Evolutionary conservation across 1,140 invertebrate species (phyloP).

Genomic region (Diorhabda carinulata): DNA sequence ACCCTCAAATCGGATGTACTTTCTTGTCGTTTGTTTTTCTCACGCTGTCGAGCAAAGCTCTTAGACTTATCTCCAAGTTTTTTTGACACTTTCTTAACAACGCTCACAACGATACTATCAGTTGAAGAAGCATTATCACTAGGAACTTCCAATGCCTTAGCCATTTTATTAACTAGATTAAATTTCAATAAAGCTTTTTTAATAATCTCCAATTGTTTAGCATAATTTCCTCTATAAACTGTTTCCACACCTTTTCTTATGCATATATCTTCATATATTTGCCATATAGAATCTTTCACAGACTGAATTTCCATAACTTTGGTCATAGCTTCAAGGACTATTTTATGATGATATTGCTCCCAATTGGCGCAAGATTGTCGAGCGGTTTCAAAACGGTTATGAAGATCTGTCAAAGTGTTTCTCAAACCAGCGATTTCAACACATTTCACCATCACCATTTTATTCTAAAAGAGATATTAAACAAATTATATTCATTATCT

Average conservation of each 20-base stretch:
- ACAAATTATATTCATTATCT: background rate
- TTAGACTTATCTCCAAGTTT: background rate
- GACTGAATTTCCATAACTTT: slow-evolving; percentile 7
- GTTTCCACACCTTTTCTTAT: slow-evolving; percentile 22
- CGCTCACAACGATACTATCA: slow-evolving; percentile 6
- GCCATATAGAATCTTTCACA: slow-evolving; percentile 17
- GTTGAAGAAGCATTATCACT: slow-evolving; percentile 11
- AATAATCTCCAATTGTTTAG: slow-evolving; percentile 23
- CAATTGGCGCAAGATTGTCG: slow-evolving; percentile 19
- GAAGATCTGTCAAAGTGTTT: slow-evolving; percentile 14
- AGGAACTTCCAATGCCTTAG: slow-evolving; percentile 14
- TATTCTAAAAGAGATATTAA: slow-evolving; percentile 6
- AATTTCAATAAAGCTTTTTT: slow-evolving; percentile 26
- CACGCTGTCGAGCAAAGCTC: too few relatives aligned
- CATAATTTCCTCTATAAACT: slow-evolving; percentile 11
- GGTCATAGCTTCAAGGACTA: background rate
- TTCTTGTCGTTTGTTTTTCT: too few relatives aligned
- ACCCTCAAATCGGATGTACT: too few relatives aligned
- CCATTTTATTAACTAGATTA: slow-evolving; percentile 22
- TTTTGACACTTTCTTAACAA: background rate
- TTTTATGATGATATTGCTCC: slow-evolving; percentile 22
- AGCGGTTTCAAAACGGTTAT: slow-evolving; percentile 24
- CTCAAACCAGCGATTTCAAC: slow-evolving; percentile 20
- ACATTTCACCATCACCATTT: slow-evolving; percentile 2
- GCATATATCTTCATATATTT: slow-evolving; percentile 28